Evolutionary conservation across 2,797 vertebrate species (phyloP), one percentile per base, ranked within the genome.

Genomic region (Gobionotothen gibberifrons): DNA sequence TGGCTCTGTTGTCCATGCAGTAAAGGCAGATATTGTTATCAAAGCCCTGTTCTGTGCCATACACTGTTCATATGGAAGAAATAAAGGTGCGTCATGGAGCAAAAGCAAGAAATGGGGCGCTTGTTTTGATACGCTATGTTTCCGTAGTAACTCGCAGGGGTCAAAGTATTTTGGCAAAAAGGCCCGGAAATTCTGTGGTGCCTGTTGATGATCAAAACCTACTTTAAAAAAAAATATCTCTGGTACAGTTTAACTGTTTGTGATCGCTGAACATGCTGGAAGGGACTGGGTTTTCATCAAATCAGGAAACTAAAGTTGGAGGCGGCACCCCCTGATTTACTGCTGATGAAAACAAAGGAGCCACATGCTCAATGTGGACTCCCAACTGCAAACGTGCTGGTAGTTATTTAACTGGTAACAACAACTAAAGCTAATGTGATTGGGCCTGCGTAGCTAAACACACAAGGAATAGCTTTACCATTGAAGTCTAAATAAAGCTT

Each of bases 191-290:
- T 82, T 90, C 84, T 60, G 57, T 60, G 77, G 85, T 60, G 84
- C 86, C 89, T 90, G 89, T 78, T 88, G 87, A 89, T 87, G 73
- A 91, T 91, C 89, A 91, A 90, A 91, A 78, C 74, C 79, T 64
- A 54, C 72, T 74, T 78, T 86, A 82, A 83, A 46, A 3, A 74
- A 68, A 83, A 80, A 77, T 36, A 70, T 77, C 72, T 76, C 64
- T 19, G 73, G 69, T 81, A 76, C 44, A 76, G 76, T 83, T 92
- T 80, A 78, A 90, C 85, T 74, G 78, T 76, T 82, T 84, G 60
- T 85, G 85, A 89, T 84, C 67, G 66, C 85, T 47, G 78, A 79
- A 68, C 71, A 48, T 69, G 74, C 65, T 73, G 54, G 65, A 68
- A 21, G 36, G 42, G 58, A 72, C 53, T 55, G 53, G 44, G 44